Conservation (phyloP, 2,113 vertebrate genomes). For the Salvelinus fontinalis region DNA sequence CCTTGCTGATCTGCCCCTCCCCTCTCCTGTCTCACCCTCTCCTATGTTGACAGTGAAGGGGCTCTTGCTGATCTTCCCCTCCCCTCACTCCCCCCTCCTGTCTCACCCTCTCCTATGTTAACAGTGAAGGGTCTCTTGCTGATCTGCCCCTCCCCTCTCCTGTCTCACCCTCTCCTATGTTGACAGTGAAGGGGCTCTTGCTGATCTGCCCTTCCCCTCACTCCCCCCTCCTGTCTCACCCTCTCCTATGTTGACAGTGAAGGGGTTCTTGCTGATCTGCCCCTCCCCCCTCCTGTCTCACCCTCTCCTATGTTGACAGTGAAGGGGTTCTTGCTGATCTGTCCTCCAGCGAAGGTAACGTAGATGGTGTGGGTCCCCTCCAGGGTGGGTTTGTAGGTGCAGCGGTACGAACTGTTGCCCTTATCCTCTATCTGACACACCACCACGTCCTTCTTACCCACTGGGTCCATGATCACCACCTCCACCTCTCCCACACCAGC, state of each 20-base stretch:
- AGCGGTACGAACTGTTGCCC: conserved; percentile 85
- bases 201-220: conserved; percentile 82
- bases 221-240: conserved; percentile 66
- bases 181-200: not conserved
- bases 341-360: conserved; percentile 81
- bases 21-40: too few relatives aligned
- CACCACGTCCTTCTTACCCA: conserved; percentile 80
- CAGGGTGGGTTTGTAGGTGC: conserved; percentile 82
- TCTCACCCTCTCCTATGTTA: too few relatives aligned
- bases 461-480: conserved; percentile 82
- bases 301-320: conserved; percentile 84
- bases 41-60: too few relatives aligned
- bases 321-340: conserved; percentile 89
- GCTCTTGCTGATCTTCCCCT: too few relatives aligned
- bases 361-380: conserved; percentile 84
- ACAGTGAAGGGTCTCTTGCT: too few relatives aligned
- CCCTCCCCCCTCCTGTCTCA: conserved; percentile 49
- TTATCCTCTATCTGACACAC: conserved; percentile 82
- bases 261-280: conserved; percentile 87
- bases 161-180: too few relatives aligned
- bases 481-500: conserved; percentile 81
- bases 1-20: too few relatives aligned
- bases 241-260: conserved; percentile 82
- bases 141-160: too few relatives aligned
- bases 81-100: too few relatives aligned